Evolutionary conservation across 2,888 invertebrate species (phyloP), one percentile per base, ranked within the genome.

Genomic region (Ramazzottius varieornatus): DNA sequence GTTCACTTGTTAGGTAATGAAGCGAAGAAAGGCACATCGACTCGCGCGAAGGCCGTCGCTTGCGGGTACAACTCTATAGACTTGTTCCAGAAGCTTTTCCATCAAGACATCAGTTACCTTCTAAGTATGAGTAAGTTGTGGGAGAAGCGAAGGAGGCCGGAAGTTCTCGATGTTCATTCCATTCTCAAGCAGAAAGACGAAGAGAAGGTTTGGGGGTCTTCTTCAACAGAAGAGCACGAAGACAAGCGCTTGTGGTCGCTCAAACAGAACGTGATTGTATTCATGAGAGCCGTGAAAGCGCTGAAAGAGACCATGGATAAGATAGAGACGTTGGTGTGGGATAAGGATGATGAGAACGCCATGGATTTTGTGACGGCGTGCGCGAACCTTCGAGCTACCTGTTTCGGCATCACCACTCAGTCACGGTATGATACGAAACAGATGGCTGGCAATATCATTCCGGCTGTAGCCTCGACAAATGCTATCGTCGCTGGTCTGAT

Each of bases 361-460:
- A 88, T 96, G 88, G 86, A 96, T 76, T 99, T 99, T 77, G 96
- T 98, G 1, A 86, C 92, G 0, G 84, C 91, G 0, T 89, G 91
- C 75, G 86, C 96, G 0, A 98, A 98, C 75, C 83, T 99, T 66
- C 82, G 98, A 54, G 84, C 90, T 0, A 80, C 85, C 71, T 86
- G 93, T 70, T 98, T 94, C 77, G 83, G 85, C 66, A 98, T 99
- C 73, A 78, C 82, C 1, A 81, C 83, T 66, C 90, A 92, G 73
- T 86, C 88, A 0, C 82, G 87, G 64, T 98, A 96, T 75, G 89
- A 92, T 72, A 63, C 71, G 69, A 68, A 71, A 78, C 79, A 96
- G 1, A 96, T 98, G 88, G 98, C 98, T 0, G 98, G 98, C 24
- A 99, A 98, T 76, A 99, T 99, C 70, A 93, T 99, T 72, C 98